phyloP scores from a whole-genome alignment of 2,888 invertebrate genomes.

The Hybos culiciformis region DNA sequence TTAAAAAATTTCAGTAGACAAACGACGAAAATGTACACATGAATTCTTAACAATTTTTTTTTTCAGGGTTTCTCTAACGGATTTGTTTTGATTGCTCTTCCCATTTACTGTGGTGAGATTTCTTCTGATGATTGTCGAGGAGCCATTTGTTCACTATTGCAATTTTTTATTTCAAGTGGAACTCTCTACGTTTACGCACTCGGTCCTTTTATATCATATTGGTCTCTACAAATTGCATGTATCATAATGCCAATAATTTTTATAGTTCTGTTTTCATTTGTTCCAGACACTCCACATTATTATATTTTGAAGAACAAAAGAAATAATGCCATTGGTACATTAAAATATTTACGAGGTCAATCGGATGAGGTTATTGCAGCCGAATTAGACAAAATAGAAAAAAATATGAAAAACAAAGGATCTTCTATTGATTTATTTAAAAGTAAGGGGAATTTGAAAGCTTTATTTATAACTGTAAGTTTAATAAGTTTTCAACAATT shows the following conservation, averaged over 20 bases:
- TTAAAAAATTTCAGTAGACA: neutral
- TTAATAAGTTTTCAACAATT: constrained; percentile 74
- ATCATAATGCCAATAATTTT: constrained; percentile 48
- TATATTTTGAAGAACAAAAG: constrained; percentile 42
- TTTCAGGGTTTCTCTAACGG: constrained; percentile 48
- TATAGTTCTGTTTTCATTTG: constrained; percentile 47
- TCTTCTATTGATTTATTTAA: constrained; percentile 42
- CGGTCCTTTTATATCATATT: constrained; percentile 58
- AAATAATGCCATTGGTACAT: constrained; percentile 45
- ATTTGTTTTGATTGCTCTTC: constrained; percentile 56
- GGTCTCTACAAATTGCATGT: constrained; percentile 49
- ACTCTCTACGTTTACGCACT: constrained; percentile 53
- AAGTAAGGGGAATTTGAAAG: constrained; percentile 57
- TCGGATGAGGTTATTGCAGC: constrained; percentile 44
- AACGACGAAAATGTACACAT: neutral
- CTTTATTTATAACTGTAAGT: constrained; percentile 57
- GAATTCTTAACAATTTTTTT: neutral
- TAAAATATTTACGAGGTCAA: constrained; percentile 52
- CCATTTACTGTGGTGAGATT: constrained; percentile 81
- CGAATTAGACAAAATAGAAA: constrained; percentile 48
- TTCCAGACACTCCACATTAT: constrained; percentile 73
- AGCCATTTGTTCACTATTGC: constrained; percentile 66
- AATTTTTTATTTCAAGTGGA: constrained; percentile 49
- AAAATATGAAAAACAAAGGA: constrained; percentile 33
- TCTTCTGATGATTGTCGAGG: constrained; percentile 69